These are phyloP conservation scores for Pampusana beccarii DNA, from an alignment of 2,113 vertebrate genomes.

Conservation along the genomic window DNA sequence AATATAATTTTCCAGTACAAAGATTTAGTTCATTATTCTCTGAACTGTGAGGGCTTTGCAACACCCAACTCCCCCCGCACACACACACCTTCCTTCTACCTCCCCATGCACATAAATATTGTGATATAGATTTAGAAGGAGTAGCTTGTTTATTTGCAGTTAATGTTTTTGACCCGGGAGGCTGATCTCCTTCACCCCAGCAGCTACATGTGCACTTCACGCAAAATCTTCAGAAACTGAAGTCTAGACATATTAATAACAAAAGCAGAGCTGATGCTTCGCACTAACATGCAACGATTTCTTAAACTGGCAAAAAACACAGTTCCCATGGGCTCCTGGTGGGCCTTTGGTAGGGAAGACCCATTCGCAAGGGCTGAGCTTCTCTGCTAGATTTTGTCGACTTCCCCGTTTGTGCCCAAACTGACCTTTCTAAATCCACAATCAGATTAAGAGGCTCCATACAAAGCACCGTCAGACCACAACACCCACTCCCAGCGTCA, in stretches of 20 bases:
- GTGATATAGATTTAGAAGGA: neutral
- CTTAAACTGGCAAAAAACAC: neutral
- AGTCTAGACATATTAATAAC: neutral
- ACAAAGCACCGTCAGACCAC: accelerated
- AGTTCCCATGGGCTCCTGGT: neutral
- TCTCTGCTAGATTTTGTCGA: neutral
- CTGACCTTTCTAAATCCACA: neutral
- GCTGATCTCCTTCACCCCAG: neutral
- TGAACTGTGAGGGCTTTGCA: neutral
- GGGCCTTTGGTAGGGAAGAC: neutral
- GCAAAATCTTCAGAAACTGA: neutral
- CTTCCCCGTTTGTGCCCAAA: neutral
- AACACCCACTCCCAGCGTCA: accelerated
- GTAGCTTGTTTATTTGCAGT: neutral
- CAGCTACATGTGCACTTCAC: neutral
- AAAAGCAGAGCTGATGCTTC: neutral
- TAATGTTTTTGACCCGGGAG: neutral
- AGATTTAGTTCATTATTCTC: neutral
- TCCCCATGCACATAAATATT: neutral
- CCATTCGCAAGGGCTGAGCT: neutral
- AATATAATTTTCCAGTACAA: neutral
- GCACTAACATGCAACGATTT: neutral
- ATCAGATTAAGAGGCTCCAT: neutral
- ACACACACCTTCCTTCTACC: neutral
- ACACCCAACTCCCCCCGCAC: neutral